phyloP scores from a whole-genome alignment of 1,140 invertebrate species.

The Hyles vespertilio region DNA sequence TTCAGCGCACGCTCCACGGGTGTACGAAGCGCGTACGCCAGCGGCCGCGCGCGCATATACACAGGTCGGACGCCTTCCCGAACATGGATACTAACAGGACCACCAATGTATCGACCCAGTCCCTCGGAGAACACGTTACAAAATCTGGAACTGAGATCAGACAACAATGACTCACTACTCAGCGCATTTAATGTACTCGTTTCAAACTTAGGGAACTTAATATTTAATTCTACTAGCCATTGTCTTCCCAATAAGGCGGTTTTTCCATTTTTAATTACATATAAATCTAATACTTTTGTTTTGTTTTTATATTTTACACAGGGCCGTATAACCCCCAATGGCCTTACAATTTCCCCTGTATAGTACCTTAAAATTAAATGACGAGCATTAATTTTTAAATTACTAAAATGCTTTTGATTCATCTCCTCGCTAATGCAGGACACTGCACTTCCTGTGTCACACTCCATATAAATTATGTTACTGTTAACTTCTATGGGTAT shows the following conservation, averaged over 20 bases:
- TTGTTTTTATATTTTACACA: no score
- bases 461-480: slow-evolving; percentile 4
- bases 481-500: no score
- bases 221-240: no score
- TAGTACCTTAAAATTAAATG: slow-evolving; percentile 12
- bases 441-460: slow-evolving; percentile 7
- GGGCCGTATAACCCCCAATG: slow-evolving; percentile 1
- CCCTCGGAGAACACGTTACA: slow-evolving; percentile 31
- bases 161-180: no score
- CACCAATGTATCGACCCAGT: slow-evolving; percentile 34
- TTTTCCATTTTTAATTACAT: no score
- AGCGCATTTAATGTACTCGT: no score
- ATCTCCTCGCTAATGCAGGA: slow-evolving; percentile 2
- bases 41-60: slow-evolving; percentile 33
- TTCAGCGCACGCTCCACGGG: no score
- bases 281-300: no score
- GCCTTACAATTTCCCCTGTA: slow-evolving; percentile 10
- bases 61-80: no score
- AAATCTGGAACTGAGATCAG: slow-evolving; percentile 33
- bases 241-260: no score
- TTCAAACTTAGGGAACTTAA: no score
- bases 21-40: slow-evolving; percentile 31
- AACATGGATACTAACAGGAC: slow-evolving; percentile 16
- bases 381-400: slow-evolving; percentile 5
- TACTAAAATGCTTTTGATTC: not conserved